Conservation (phyloP, 2,797 vertebrate species). For the Lacerta bilineata region DNA sequence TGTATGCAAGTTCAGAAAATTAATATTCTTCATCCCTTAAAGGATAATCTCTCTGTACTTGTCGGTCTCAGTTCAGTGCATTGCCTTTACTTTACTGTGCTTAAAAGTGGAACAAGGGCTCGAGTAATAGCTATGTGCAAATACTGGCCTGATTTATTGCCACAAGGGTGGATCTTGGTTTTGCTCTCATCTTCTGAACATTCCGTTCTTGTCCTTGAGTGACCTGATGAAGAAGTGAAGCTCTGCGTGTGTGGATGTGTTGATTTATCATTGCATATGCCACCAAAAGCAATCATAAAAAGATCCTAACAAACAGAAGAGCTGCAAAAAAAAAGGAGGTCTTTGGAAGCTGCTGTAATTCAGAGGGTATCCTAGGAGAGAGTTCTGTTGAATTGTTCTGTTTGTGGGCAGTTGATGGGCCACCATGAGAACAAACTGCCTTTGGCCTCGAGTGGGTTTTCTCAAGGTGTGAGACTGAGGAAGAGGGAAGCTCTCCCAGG, state of each 20-base stretch:
- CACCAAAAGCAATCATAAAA: background rate
- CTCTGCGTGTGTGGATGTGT: background rate
- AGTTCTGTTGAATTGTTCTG: background rate
- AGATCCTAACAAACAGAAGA: background rate
- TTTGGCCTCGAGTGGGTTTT: background rate
- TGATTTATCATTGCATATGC: background rate
- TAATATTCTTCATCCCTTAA: constrained; percentile 53
- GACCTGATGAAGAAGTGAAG: background rate
- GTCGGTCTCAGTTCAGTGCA: constrained; percentile 25
- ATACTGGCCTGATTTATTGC: constrained; percentile 26
- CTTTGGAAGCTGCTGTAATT: background rate
- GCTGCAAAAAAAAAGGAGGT: background rate
- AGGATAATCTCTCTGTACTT: constrained; percentile 34
- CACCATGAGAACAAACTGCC: background rate
- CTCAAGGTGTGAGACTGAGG: too few species aligned
- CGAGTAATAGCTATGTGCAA: constrained; percentile 7
- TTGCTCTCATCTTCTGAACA: constrained; percentile 18
- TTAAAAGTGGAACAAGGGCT: constrained; percentile 42
- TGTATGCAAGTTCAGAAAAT: constrained; percentile 16
- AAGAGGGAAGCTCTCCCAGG: too few species aligned
- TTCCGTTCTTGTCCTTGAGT: constrained; percentile 23
- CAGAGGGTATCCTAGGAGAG: background rate
- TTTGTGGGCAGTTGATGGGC: background rate
- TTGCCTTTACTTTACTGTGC: constrained; percentile 33
- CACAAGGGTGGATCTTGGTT: constrained; percentile 8